Percentiles rank a stretch among this genome's conserved stretches.
phyloP scores from a whole-genome alignment of 2,113 vertebrate genomes.

The Rousettus leschenaultii region DNA sequence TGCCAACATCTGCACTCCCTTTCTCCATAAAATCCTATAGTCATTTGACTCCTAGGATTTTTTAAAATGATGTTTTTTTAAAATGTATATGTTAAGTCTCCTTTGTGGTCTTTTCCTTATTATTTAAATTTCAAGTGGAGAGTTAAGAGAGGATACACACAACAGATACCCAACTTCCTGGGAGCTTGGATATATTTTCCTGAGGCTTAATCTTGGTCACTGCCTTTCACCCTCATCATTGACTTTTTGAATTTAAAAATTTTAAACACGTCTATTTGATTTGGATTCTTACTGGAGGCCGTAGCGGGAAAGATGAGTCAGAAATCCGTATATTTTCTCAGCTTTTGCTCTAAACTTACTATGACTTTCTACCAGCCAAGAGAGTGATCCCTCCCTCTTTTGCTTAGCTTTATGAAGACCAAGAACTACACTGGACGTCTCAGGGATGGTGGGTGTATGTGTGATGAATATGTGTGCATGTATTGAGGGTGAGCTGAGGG shows the following conservation, averaged over 20 bases:
- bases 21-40: neutral
- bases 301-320: neutral
- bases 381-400: neutral
- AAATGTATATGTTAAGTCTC: neutral
- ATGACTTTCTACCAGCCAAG: neutral
- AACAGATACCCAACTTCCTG: neutral
- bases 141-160: neutral
- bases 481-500: neutral
- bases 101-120: neutral
- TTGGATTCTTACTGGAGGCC: neutral
- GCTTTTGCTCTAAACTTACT: neutral
- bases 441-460: neutral
- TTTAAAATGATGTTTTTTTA: neutral
- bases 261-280: neutral
- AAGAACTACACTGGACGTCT: neutral
- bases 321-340: neutral
- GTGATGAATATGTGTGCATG: fast-evolving
- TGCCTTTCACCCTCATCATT: neutral
- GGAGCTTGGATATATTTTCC: neutral
- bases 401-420: neutral
- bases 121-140: neutral
- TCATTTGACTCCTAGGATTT: neutral
- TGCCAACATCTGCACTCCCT: neutral
- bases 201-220: neutral
- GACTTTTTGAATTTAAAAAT: neutral